Percentiles rank a stretch among this genome's conserved stretches.
Conservation (phyloP, 2,888 invertebrate species). For the Caenorhabditis panamensis region DNA sequence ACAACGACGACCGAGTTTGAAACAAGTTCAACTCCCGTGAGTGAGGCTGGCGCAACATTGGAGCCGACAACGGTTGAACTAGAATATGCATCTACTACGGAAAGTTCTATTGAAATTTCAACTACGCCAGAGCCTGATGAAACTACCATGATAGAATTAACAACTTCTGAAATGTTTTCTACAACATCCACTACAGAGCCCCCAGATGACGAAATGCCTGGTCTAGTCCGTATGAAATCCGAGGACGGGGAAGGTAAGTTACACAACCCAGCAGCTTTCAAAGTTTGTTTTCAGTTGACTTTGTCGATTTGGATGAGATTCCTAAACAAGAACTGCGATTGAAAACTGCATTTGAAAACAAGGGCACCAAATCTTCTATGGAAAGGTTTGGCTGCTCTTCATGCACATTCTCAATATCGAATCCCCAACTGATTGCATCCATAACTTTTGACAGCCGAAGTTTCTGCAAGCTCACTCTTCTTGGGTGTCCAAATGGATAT, state of each 20-base stretch:
- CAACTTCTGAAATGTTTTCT: not conserved
- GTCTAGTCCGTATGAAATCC: not conserved
- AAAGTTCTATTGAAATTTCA: not conserved
- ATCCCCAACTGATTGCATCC: constrained; percentile 21
- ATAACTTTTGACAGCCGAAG: constrained; percentile 10
- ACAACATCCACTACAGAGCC: no score
- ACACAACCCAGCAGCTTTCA: not conserved
- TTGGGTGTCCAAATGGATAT: constrained; percentile 30
- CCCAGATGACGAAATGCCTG: not conserved
- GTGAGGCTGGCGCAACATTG: no score
- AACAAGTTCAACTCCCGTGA: no score
- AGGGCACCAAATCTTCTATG: not conserved
- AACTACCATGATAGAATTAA: not conserved
- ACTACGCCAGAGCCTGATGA: not conserved
- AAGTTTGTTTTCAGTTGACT: constrained; percentile 7
- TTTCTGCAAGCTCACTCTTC: constrained; percentile 32
- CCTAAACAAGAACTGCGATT: not conserved
- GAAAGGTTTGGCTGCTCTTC: constrained; percentile 26
- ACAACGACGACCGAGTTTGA: no score
- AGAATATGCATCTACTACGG: no score
- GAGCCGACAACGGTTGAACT: no score
- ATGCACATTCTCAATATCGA: constrained; percentile 12
- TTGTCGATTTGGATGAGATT: not conserved
- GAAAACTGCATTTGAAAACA: not conserved
- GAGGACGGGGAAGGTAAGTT: not conserved